These are phyloP conservation scores for Marmota flaviventris DNA, from an alignment of 2,113 vertebrate species.

Conservation along the genomic window DNA sequence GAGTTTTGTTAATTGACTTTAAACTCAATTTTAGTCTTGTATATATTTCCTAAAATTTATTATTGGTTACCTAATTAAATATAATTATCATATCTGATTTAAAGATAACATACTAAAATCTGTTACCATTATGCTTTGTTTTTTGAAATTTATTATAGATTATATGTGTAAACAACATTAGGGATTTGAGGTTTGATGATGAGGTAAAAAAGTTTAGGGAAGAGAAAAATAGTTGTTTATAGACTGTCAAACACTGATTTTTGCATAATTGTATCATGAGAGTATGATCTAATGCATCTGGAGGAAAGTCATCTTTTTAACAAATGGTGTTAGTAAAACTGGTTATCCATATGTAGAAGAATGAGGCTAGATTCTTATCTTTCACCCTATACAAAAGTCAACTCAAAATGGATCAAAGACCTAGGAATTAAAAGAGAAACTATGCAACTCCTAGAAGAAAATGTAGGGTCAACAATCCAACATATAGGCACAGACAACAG, in stretches of 20 bases:
- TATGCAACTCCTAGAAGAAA: too few relatives aligned
- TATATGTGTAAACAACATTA: not conserved
- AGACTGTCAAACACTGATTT: not conserved
- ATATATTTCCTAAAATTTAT: not conserved
- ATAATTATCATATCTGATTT: not conserved
- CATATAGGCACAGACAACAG: too few relatives aligned
- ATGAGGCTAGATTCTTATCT: too few relatives aligned
- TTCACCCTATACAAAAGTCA: too few relatives aligned
- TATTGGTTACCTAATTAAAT: slow-evolving; percentile 20
- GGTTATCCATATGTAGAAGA: too few relatives aligned
- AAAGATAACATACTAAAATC: not conserved
- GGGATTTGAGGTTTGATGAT: slow-evolving; percentile 6
- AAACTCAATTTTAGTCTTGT: not conserved
- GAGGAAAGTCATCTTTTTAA: not conserved
- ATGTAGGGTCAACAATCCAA: too few relatives aligned
- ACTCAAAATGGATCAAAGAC: too few relatives aligned
- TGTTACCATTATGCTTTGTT: not conserved
- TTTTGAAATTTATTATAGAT: slow-evolving; percentile 24
- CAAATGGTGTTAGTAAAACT: too few relatives aligned
- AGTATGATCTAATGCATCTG: not conserved
- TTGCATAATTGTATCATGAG: not conserved
- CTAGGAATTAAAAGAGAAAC: too few relatives aligned
- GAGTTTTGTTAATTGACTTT: slow-evolving; percentile 36
- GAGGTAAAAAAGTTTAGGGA: not conserved
- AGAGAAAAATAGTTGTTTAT: not conserved